phyloP scores from a whole-genome alignment of 2,797 vertebrate genomes.

The Lepus townsendii region DNA sequence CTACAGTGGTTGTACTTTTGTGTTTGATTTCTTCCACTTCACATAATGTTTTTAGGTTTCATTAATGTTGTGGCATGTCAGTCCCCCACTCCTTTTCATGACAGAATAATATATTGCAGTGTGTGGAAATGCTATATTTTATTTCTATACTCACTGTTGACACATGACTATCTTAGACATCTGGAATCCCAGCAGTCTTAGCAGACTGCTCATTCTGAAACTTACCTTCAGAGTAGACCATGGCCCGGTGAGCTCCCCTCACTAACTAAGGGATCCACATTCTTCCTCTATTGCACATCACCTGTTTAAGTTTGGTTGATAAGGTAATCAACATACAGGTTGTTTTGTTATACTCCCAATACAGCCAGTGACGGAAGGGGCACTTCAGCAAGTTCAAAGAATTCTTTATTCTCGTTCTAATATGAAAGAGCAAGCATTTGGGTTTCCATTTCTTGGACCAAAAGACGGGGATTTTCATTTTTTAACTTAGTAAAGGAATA shows the following conservation, averaged over 20 bases:
- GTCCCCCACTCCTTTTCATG: neutral
- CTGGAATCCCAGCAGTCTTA: neutral
- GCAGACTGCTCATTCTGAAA: neutral
- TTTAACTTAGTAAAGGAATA: neutral
- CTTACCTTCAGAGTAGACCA: neutral
- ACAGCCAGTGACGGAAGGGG: neutral
- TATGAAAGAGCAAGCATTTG: fast-evolving
- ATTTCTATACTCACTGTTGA: neutral
- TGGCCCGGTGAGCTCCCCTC: neutral
- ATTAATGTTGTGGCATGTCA: neutral
- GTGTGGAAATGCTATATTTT: fast-evolving
- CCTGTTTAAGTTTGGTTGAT: neutral
- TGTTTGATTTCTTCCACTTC: neutral
- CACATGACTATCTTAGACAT: neutral
- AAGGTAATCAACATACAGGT: neutral
- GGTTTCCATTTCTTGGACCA: neutral
- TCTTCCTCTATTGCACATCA: neutral
- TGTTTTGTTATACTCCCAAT: fast-evolving
- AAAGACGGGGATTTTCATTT: neutral
- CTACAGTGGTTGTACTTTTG: fast-evolving
- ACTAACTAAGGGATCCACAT: too few relatives aligned
- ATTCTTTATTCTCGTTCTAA: neutral
- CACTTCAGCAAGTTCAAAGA: neutral
- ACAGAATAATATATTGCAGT: neutral
- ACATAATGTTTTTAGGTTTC: neutral